phyloP scores from a whole-genome alignment of 1,140 invertebrate species.

The Drosophila littoralis region DNA sequence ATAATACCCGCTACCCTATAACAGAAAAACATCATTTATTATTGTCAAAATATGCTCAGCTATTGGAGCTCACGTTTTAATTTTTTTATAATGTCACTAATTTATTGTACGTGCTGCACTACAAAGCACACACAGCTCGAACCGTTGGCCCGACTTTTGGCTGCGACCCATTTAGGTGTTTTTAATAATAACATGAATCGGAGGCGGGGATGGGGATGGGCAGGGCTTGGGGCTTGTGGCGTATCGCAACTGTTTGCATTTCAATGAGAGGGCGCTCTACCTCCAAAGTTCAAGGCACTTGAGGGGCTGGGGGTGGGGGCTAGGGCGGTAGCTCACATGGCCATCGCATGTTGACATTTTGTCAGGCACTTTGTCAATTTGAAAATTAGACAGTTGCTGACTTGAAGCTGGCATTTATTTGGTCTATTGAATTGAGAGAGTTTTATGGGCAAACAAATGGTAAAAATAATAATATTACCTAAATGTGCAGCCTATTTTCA shows the following conservation, averaged over 20 bases:
- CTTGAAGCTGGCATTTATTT: conserved; percentile 59
- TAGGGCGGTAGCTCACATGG: background rate
- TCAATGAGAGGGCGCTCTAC: conserved; percentile 48
- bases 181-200: conserved; percentile 73
- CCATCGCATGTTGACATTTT: conserved; percentile 47
- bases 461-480: conserved; percentile 30
- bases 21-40: conserved; percentile 41
- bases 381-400: conserved; percentile 45
- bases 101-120: conserved; percentile 81
- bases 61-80: conserved; percentile 77
- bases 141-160: conserved; percentile 14
- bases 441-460: conserved; percentile 33
- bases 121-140: conserved; percentile 66
- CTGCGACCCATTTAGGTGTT: conserved; percentile 74
- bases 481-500: conserved; percentile 23
- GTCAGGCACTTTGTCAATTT: conserved; percentile 52
- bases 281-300: background rate
- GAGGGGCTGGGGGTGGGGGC: too few relatives aligned
- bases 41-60: conserved; percentile 64
- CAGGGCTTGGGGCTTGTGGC: background rate
- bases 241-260: conserved; percentile 57
- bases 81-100: conserved; percentile 82
- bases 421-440: conserved; percentile 48
- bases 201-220: conserved; percentile 1
- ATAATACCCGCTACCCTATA: background rate